Conservation (phyloP, 2,113 vertebrate species). For the Microcebus tavaratra region DNA sequence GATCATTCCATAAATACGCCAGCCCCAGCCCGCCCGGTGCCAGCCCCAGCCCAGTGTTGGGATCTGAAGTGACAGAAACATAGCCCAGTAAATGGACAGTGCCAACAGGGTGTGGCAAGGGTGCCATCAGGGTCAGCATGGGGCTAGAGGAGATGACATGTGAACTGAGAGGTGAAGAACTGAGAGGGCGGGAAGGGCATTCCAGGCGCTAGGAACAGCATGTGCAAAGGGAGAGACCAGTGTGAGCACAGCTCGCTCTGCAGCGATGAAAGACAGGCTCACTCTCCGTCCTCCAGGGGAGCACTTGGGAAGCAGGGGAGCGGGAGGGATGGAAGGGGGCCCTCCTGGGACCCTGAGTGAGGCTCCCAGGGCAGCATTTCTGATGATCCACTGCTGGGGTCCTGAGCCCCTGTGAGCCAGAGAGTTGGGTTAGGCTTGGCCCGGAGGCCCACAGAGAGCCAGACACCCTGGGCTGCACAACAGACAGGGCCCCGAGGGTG, state of each 20-base stretch:
- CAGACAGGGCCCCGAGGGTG: background rate
- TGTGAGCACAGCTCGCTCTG: background rate
- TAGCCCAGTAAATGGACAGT: background rate
- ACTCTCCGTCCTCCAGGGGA: too few species aligned
- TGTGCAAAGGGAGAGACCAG: too few species aligned
- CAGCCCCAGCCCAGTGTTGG: background rate
- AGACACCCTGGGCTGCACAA: background rate
- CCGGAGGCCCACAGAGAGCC: background rate
- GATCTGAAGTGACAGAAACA: background rate
- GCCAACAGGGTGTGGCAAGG: background rate
- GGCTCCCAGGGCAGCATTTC: background rate
- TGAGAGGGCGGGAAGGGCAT: background rate
- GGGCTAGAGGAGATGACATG: background rate
- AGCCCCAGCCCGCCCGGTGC: background rate
- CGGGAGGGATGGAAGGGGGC: too few species aligned
- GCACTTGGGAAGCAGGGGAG: background rate
- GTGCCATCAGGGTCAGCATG: background rate
- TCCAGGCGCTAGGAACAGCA: background rate
- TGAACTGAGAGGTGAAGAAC: background rate
- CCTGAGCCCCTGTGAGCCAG: background rate
- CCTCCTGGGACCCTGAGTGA: rapidly evolving
- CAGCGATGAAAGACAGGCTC: background rate
- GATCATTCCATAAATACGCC: background rate
- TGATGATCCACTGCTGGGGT: too few species aligned
- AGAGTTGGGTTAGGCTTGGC: background rate